phyloP scores from a whole-genome alignment of 2,888 invertebrate genomes.

The Calameuta idolon region DNA sequence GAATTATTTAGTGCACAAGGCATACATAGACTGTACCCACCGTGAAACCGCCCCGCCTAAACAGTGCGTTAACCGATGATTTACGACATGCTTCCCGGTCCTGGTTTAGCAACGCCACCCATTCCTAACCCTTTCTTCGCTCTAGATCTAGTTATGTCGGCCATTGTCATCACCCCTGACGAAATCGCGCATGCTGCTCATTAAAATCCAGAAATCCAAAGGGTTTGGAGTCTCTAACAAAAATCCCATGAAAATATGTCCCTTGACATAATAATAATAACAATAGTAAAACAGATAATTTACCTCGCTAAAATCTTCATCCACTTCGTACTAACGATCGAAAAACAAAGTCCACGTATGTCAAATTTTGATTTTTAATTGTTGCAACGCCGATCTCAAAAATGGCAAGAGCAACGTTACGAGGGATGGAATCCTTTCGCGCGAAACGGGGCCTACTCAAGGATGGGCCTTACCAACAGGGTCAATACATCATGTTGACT shows the following conservation, averaged over 20 bases:
- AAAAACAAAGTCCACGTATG: background rate
- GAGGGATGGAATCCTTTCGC: background rate
- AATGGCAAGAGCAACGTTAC: background rate
- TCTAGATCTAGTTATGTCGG: conserved; percentile 55
- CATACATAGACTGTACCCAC: conserved; percentile 62
- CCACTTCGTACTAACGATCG: too few species aligned
- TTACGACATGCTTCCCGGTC: conserved; percentile 51
- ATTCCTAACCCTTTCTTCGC: conserved; percentile 36
- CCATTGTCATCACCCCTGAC: conserved; percentile 49
- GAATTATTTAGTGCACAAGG: conserved; percentile 64
- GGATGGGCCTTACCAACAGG: background rate
- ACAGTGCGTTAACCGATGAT: conserved; percentile 66
- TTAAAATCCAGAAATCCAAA: conserved; percentile 34
- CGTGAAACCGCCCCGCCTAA: conserved; percentile 68
- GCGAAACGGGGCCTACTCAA: background rate
- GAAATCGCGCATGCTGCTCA: conserved; percentile 50
- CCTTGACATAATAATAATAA: background rate
- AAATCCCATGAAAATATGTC: background rate
- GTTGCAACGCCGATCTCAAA: background rate
- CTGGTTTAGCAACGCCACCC: background rate
- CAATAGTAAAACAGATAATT: background rate
- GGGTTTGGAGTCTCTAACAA: background rate
- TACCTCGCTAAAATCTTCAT: background rate
- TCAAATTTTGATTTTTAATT: background rate
- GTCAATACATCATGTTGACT: conserved; percentile 59